phyloP scores from a whole-genome alignment of 2,797 vertebrate genomes.

The Erpetoichthys calabaricus region DNA sequence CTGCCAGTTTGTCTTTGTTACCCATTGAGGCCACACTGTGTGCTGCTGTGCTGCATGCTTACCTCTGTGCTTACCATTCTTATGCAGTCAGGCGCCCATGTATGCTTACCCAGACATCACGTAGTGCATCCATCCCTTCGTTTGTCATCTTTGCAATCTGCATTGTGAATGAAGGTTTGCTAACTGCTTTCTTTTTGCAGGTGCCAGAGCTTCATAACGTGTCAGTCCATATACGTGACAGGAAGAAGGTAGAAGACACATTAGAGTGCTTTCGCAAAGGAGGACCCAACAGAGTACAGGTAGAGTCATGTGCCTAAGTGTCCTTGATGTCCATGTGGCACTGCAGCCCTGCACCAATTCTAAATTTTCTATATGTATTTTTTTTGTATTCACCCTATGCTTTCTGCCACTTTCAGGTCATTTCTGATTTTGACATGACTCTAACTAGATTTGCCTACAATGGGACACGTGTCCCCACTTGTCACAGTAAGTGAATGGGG shows the following conservation, averaged over 20 bases:
- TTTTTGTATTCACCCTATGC: no score
- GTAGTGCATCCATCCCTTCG: neutral
- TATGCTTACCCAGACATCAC: neutral
- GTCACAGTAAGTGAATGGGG: conserved; percentile 66
- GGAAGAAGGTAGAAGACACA: conserved; percentile 44
- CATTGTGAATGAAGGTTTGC: neutral
- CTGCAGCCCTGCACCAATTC: no score
- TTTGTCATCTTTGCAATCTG: neutral
- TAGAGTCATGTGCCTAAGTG: conserved; percentile 13
- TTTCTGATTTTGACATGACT: conserved; percentile 95
- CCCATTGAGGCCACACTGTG: neutral
- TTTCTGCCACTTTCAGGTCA: conserved; percentile 49
- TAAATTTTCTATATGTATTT: no score
- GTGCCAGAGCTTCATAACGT: conserved; percentile 55
- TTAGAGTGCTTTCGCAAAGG: conserved; percentile 48
- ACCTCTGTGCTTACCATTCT: neutral
- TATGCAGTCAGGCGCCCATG: no score
- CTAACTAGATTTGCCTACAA: conserved; percentile 72
- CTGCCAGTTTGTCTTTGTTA: neutral
- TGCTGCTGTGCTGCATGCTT: neutral
- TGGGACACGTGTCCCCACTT: conserved; percentile 72
- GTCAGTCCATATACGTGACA: conserved; percentile 60
- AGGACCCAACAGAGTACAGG: conserved; percentile 63
- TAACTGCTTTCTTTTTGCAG: conserved; percentile 26
- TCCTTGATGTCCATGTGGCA: no score